A percentile compares a stretch with the other conserved stretches of the same genome.
Evolutionary conservation across 1,140 invertebrate genomes (phyloP).

Genomic region (Octopus sinensis): DNA sequence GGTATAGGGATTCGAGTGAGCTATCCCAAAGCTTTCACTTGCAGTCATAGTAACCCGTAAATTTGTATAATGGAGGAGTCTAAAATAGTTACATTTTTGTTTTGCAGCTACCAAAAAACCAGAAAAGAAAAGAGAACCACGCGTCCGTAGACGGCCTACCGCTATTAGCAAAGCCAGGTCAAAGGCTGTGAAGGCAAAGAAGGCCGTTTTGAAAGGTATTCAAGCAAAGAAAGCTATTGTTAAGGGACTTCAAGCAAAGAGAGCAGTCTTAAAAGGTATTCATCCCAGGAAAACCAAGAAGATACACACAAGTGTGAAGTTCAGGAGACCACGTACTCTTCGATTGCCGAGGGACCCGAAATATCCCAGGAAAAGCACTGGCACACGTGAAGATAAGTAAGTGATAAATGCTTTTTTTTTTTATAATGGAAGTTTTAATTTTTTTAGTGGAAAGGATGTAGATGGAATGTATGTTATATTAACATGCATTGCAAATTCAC

Average conservation of each 20-base stretch:
- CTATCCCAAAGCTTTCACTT: too few species aligned
- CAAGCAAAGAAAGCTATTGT: slow-evolving; percentile 25
- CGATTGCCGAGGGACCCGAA: slow-evolving; percentile 85
- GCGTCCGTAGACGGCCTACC: background rate
- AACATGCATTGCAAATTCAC: too few species aligned
- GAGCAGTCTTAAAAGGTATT: slow-evolving; percentile 77
- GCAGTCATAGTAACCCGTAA: too few species aligned
- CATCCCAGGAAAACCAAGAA: slow-evolving; percentile 84
- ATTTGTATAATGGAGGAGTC: too few species aligned
- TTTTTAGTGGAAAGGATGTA: too few species aligned
- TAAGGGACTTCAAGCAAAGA: slow-evolving; percentile 56
- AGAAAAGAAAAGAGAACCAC: background rate
- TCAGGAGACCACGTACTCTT: slow-evolving; percentile 89
- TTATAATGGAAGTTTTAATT: too few species aligned
- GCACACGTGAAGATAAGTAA: background rate
- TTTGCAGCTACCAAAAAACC: background rate
- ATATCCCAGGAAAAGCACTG: slow-evolving; percentile 91
- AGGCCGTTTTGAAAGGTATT: background rate
- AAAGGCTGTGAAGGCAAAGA: background rate
- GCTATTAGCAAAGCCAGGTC: background rate
- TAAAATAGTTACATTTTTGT: background rate
- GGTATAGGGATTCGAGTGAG: too few species aligned
- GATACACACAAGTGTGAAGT: slow-evolving; percentile 90
- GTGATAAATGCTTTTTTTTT: too few species aligned
- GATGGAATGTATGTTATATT: too few species aligned